These are phyloP conservation scores for Fulmarus glacialis DNA, from an alignment of 2,113 vertebrate genomes.

Conservation along the genomic window DNA sequence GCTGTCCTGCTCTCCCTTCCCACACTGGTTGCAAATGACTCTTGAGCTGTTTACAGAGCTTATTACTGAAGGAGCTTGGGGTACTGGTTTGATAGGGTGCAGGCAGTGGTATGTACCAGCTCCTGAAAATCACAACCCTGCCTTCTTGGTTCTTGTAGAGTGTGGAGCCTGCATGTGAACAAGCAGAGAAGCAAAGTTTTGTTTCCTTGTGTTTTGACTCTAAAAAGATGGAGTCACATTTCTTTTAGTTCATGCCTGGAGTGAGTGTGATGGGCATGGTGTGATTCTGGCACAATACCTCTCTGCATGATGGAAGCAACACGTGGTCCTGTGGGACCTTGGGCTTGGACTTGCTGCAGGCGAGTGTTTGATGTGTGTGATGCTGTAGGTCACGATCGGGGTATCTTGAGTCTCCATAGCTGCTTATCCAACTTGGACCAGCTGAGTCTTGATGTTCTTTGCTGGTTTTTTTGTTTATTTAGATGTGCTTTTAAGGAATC, in stretches of 20 bases:
- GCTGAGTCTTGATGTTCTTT: not conserved
- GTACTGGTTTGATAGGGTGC: not conserved
- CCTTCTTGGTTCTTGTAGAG: not conserved
- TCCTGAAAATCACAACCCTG: not conserved
- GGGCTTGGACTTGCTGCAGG: not conserved
- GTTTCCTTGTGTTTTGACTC: not conserved
- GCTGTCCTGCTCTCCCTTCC: not conserved
- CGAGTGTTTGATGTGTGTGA: not conserved
- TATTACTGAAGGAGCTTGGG: not conserved
- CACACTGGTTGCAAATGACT: not conserved
- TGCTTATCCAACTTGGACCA: not conserved
- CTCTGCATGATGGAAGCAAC: not conserved
- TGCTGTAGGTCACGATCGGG: not conserved
- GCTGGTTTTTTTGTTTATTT: not conserved
- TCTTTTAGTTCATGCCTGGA: not conserved
- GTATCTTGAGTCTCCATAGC: not conserved
- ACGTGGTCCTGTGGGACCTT: not conserved
- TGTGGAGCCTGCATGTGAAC: not conserved
- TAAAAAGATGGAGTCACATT: not conserved
- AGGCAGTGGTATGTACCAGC: not conserved
- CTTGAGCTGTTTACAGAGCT: not conserved
- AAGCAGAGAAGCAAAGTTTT: not conserved
- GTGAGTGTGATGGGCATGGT: not conserved
- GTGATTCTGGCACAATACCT: not conserved
- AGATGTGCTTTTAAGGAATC: not conserved